Percentiles rank a stretch among this genome's conserved stretches.
Evolutionary conservation across 2,113 vertebrate species (phyloP).

Genomic region (Gambusia affinis): DNA sequence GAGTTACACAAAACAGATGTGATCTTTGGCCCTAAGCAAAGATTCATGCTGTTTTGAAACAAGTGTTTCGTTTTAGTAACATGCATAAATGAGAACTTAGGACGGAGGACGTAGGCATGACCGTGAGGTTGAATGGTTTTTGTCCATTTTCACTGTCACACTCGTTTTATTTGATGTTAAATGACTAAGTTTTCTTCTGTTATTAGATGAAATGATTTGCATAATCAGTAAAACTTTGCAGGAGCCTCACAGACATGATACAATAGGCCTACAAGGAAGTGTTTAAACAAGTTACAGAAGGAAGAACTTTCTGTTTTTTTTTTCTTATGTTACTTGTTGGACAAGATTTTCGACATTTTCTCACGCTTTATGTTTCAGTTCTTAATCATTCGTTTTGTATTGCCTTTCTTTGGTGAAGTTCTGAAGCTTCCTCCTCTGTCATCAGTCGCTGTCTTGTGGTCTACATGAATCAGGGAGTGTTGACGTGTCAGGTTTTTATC

Average conservation of each 20-base stretch:
- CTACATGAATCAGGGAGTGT: slow-evolving; percentile 48
- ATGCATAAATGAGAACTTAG: slow-evolving; percentile 30
- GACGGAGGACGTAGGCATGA: slow-evolving; percentile 20
- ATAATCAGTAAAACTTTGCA: slow-evolving; percentile 55
- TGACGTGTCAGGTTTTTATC: slow-evolving; percentile 64
- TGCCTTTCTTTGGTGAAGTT: background rate
- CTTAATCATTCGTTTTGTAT: slow-evolving; percentile 23
- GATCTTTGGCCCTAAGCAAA: slow-evolving; percentile 39
- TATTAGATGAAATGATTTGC: slow-evolving; percentile 60
- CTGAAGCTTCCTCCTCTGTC: background rate
- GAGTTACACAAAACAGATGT: slow-evolving; percentile 64
- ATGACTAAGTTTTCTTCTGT: slow-evolving; percentile 38
- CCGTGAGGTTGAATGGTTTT: slow-evolving; percentile 5
- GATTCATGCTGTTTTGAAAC: slow-evolving; percentile 16
- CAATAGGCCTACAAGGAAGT: slow-evolving; percentile 40
- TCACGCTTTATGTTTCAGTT: background rate
- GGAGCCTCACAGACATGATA: slow-evolving; percentile 53
- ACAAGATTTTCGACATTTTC: background rate
- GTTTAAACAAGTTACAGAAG: slow-evolving; percentile 55
- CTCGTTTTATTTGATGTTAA: slow-evolving; percentile 10
- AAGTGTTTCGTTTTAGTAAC: slow-evolving; percentile 49
- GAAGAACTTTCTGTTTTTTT: slow-evolving; percentile 11
- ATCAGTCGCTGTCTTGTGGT: slow-evolving; percentile 36
- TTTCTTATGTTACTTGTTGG: slow-evolving; percentile 36
- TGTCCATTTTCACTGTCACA: background rate